A percentile compares a stretch with the other conserved stretches of the same genome.
phyloP scores from a whole-genome alignment of 2,888 invertebrate species.

The Agonopterix alstromeriana region DNA sequence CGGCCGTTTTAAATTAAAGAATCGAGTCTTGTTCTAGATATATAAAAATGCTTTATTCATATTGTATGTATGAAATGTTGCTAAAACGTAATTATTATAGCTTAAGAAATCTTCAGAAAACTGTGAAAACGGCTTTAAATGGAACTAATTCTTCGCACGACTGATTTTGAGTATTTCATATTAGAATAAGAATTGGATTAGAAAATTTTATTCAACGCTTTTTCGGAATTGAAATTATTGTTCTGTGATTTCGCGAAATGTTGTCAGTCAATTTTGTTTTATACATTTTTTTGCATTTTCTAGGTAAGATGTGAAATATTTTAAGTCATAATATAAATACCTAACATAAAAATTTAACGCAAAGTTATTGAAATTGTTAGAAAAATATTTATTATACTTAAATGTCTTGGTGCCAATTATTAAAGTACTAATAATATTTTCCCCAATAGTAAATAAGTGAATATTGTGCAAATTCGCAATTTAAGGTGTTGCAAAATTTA shows the following conservation, averaged over 20 bases:
- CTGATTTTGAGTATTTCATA: slow-evolving; percentile 45
- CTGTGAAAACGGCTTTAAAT: slow-evolving; percentile 16
- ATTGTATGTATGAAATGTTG: too few relatives aligned
- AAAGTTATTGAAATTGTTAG: not conserved
- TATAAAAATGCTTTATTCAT: too few relatives aligned
- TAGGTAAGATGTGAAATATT: slow-evolving; percentile 9
- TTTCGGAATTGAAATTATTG: slow-evolving; percentile 21
- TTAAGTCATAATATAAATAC: not conserved
- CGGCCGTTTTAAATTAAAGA: too few relatives aligned
- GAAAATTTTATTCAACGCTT: slow-evolving; percentile 18
- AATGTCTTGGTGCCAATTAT: not conserved
- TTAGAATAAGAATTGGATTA: slow-evolving; percentile 14
- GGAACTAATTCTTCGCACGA: slow-evolving; percentile 31
- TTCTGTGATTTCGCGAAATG: slow-evolving; percentile 11
- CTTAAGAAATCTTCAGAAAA: slow-evolving; percentile 23
- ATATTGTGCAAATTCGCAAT: too few relatives aligned
- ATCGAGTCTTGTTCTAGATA: too few relatives aligned
- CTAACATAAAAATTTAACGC: not conserved
- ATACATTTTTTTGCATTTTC: slow-evolving; percentile 12
- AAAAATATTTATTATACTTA: not conserved
- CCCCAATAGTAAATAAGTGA: too few relatives aligned
- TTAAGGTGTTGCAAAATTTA: slow-evolving; percentile 7
- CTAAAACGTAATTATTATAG: not conserved
- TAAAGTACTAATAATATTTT: too few relatives aligned
- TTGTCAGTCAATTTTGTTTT: not conserved